Percentiles rank a stretch among this genome's conserved stretches.
phyloP scores from a whole-genome alignment of 2,797 vertebrate species.

The Telmatherina bonti region DNA sequence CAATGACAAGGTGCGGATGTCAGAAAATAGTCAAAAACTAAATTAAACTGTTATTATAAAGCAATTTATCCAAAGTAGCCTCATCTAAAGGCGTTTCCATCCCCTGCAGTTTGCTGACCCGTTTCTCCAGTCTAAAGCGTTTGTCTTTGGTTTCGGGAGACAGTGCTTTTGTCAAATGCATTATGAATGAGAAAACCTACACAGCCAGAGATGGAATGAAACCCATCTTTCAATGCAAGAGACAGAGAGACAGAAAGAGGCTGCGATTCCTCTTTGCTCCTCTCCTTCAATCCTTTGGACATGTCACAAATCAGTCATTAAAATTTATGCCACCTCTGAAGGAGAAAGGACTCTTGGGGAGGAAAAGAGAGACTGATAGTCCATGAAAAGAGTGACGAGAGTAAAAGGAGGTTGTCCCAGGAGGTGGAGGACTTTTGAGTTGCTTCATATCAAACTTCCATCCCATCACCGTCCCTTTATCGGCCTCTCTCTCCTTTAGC shows the following conservation, averaged over 20 bases:
- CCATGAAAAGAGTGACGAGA: conserved; percentile 56
- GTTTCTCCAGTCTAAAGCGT: conserved; percentile 6
- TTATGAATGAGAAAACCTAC: conserved; percentile 45
- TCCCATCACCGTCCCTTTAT: conserved; percentile 14
- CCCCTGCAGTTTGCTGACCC: background rate
- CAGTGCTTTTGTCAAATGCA: conserved; percentile 42
- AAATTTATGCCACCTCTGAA: conserved; percentile 59
- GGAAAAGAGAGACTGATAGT: conserved; percentile 34
- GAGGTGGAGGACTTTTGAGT: conserved; percentile 54
- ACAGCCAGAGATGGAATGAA: conserved; percentile 19
- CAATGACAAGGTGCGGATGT: background rate
- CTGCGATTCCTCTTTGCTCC: conserved; percentile 24
- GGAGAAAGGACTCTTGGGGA: conserved; percentile 23
- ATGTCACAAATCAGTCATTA: conserved; percentile 56
- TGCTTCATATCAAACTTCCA: conserved; percentile 49
- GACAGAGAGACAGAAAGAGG: conserved; percentile 16
- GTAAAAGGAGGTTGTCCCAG: conserved; percentile 36
- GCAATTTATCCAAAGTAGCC: no score
- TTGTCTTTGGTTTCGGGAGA: conserved; percentile 24
- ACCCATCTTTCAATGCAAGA: conserved; percentile 16
- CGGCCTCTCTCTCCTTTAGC: conserved; percentile 16
- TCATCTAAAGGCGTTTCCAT: background rate
- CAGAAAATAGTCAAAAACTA: background rate
- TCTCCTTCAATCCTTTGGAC: conserved; percentile 35
- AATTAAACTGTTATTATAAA: background rate